phyloP scores from a whole-genome alignment of 2,888 invertebrate species.

The Lasioglossum malachurum region DNA sequence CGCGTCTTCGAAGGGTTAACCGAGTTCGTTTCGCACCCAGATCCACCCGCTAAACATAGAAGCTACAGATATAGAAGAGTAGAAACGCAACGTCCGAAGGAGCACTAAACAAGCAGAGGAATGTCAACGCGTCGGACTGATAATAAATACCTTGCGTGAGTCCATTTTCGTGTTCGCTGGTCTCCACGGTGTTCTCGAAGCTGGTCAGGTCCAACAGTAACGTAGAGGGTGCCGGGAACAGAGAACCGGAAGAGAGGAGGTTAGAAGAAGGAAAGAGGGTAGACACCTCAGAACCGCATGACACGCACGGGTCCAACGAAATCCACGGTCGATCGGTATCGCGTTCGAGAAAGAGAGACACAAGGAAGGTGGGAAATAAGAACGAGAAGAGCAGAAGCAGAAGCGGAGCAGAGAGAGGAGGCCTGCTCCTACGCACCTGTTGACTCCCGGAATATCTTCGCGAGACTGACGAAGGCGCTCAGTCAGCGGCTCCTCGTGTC shows the following conservation, averaged over 20 bases:
- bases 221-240: neutral
- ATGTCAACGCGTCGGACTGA: neutral
- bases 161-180: constrained; percentile 34
- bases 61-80: too few relatives aligned
- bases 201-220: neutral
- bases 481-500: constrained; percentile 81
- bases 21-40: too few relatives aligned
- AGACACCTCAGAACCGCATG: constrained; percentile 49
- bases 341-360: neutral
- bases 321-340: constrained; percentile 7
- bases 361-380: neutral
- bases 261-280: neutral
- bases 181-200: neutral
- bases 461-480: constrained; percentile 82
- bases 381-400: neutral
- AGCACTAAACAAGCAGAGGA: too few relatives aligned
- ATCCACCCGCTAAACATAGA: too few relatives aligned
- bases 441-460: constrained; percentile 84
- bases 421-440: constrained; percentile 79
- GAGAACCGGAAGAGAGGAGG: neutral
- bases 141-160: constrained; percentile 50
- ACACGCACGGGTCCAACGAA: constrained; percentile 11
- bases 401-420: constrained; percentile 22
- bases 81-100: too few relatives aligned
- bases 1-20: too few relatives aligned